Conservation (phyloP, 1,140 invertebrate species). For the Pseudomyrmex cubaensis region DNA sequence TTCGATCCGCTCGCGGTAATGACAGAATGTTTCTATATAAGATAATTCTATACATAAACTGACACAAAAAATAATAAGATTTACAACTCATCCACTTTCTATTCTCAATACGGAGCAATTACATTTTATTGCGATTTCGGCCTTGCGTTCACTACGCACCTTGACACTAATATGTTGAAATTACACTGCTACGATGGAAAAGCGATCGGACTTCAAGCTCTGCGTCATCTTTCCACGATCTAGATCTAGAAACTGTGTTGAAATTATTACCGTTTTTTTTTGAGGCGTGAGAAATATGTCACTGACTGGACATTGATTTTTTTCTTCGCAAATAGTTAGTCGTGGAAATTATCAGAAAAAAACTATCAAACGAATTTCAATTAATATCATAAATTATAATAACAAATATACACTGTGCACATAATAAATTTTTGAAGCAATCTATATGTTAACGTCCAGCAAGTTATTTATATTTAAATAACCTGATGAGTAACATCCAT, state of each 20-base stretch:
- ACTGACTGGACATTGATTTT: background rate
- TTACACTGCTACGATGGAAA: background rate
- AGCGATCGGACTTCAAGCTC: conserved; percentile 29
- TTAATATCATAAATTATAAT: background rate
- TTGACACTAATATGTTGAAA: conserved; percentile 59
- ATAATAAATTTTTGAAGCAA: too few species aligned
- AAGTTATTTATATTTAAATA: too few species aligned
- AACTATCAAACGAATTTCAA: background rate
- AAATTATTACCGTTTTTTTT: background rate
- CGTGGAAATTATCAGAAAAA: background rate
- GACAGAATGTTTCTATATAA: background rate
- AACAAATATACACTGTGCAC: too few species aligned
- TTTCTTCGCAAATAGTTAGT: background rate
- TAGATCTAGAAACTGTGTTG: conserved; percentile 14
- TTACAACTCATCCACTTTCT: background rate
- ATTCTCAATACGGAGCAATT: conserved; percentile 21
- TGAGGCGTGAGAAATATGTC: background rate
- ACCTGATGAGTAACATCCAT: too few species aligned
- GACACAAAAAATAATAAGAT: background rate
- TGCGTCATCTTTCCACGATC: conserved; percentile 49
- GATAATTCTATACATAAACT: too few species aligned
- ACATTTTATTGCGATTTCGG: background rate
- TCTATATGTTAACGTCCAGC: too few species aligned
- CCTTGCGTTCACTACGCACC: conserved; percentile 40
- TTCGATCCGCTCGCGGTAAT: background rate